These are phyloP conservation scores for Numida meleagris DNA, from an alignment of 2,113 vertebrate genomes.

Conservation along the genomic window DNA sequence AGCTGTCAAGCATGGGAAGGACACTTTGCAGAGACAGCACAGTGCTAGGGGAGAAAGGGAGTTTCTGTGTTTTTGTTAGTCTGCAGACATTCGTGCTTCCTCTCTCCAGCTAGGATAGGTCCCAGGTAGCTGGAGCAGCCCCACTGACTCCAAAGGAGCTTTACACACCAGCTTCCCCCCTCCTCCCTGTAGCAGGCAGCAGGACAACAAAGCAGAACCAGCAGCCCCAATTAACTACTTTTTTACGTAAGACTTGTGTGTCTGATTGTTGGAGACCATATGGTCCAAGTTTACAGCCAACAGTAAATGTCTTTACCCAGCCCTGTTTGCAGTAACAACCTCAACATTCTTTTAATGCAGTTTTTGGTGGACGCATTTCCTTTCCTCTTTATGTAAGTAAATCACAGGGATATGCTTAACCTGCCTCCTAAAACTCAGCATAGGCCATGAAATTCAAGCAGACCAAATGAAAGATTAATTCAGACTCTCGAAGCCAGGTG, in stretches of 20 bases:
- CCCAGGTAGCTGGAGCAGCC: not conserved
- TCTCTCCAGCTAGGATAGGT: not conserved
- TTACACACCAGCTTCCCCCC: not conserved
- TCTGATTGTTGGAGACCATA: not conserved
- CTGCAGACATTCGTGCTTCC: not conserved
- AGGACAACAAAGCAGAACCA: not conserved
- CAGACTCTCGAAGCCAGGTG: slow-evolving; percentile 17
- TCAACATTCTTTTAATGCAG: not conserved
- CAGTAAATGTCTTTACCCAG: slow-evolving; percentile 24
- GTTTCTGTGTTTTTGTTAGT: not conserved
- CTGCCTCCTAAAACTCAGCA: slow-evolving; percentile 34
- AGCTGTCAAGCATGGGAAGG: not conserved
- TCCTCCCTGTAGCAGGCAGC: not conserved
- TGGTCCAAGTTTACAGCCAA: slow-evolving; percentile 31
- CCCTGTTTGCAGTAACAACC: slow-evolving; percentile 2
- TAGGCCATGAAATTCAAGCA: slow-evolving; percentile 39
- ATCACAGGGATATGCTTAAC: not conserved
- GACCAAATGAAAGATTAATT: slow-evolving; percentile 23
- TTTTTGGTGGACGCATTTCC: slow-evolving; percentile 28
- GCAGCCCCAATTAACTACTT: not conserved
- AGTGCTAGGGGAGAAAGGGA: not conserved
- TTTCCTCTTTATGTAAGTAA: not conserved
- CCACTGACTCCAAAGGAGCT: not conserved
- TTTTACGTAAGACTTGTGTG: not conserved
- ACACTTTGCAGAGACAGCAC: not conserved